Conservation (phyloP, 2,113 vertebrate species). For the Catharus fuscescens region DNA sequence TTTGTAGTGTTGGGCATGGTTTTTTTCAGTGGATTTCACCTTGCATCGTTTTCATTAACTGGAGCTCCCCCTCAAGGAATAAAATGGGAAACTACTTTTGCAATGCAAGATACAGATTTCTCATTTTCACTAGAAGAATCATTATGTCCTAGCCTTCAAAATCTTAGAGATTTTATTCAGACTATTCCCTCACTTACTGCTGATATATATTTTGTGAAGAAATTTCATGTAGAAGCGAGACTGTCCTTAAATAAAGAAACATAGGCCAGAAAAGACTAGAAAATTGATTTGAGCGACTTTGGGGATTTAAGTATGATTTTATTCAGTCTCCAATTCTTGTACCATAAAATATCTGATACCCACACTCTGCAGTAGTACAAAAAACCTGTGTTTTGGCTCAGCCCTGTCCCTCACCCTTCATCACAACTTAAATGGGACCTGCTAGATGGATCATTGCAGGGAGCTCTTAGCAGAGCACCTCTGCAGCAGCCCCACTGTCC, state of each 20-base stretch:
- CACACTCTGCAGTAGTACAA: neutral
- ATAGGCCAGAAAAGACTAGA: neutral
- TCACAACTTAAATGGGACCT: neutral
- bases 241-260: neutral
- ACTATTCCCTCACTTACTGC: neutral
- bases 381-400: neutral
- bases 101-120: neutral
- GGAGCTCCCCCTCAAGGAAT: conserved; percentile 69
- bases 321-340: neutral
- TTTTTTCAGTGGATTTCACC: neutral
- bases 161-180: neutral
- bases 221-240: neutral
- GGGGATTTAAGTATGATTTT: neutral
- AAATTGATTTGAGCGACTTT: neutral
- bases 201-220: neutral
- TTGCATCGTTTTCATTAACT: conserved; percentile 31
- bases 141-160: neutral
- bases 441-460: neutral
- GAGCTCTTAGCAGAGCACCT: neutral
- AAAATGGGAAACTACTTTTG: conserved; percentile 21
- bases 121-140: neutral
- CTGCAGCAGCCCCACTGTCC: neutral
- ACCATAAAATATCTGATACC: neutral
- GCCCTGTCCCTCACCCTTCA: neutral
- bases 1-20: neutral